These are phyloP conservation scores for Florisuga fusca DNA, from an alignment of 2,797 vertebrate species.

Conservation along the genomic window DNA sequence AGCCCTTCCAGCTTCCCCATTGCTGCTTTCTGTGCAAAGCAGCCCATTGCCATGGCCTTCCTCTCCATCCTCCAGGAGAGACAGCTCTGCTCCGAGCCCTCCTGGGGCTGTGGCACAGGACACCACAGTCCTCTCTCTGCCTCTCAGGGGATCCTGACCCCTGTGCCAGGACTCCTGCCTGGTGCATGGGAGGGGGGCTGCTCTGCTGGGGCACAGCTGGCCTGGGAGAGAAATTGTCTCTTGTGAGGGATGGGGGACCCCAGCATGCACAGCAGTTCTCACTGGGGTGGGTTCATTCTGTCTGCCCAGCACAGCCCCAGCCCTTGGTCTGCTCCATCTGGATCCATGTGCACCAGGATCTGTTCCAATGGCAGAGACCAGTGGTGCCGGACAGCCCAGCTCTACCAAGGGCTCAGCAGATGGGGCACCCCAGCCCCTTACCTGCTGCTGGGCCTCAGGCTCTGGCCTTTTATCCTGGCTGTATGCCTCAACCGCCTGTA, in stretches of 20 bases:
- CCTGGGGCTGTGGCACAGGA: not conserved
- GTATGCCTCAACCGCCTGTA: conserved; percentile 85
- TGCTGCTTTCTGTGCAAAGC: not conserved
- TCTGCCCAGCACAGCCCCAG: not conserved
- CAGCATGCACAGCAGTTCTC: rapidly evolving
- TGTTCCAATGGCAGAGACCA: rapidly evolving
- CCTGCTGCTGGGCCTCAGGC: conserved; percentile 83
- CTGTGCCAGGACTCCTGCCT: not conserved
- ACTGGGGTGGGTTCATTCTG: not conserved
- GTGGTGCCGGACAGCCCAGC: not conserved
- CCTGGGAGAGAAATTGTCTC: not conserved
- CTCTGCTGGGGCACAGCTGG: not conserved
- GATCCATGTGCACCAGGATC: not conserved
- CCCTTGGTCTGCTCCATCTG: rapidly evolving
- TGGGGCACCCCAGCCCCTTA: conserved; percentile 71
- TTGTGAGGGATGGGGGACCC: not conserved
- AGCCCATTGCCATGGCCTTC: not conserved
- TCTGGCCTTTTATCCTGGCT: conserved; percentile 74
- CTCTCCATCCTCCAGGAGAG: not conserved
- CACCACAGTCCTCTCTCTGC: rapidly evolving
- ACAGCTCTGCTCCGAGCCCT: rapidly evolving
- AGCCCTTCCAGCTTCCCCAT: not conserved
- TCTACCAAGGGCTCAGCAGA: not conserved
- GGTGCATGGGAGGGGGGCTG: not conserved
- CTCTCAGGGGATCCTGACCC: not conserved